These are phyloP conservation scores for Dufourea novaeangliae DNA, from an alignment of 1,140 invertebrate genomes.

Conservation along the genomic window DNA sequence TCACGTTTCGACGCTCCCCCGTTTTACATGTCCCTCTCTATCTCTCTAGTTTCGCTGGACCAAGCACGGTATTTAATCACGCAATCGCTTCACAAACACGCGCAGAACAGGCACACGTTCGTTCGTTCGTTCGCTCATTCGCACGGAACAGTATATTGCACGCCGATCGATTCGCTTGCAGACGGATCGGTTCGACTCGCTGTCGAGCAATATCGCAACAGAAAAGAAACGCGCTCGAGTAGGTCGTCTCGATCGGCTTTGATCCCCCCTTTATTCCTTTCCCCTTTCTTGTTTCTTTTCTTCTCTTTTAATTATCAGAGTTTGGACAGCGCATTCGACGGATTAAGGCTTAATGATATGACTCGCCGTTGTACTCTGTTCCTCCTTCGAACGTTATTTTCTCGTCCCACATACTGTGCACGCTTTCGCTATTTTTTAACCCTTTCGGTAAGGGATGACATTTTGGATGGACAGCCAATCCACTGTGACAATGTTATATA, in stretches of 20 bases:
- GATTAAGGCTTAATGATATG: conserved; percentile 72
- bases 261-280: conserved; percentile 52
- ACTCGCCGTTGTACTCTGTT: conserved; percentile 65
- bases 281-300: neutral
- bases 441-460: no score
- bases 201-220: conserved; percentile 58
- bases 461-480: no score
- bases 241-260: conserved; percentile 53
- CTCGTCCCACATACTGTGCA: conserved; percentile 1
- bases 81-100: conserved; percentile 1
- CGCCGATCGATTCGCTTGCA: neutral
- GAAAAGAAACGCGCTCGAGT: conserved; percentile 39
- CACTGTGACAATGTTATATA: no score
- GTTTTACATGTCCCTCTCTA: conserved; percentile 19
- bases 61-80: neutral
- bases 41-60: conserved; percentile 8
- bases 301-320: conserved; percentile 22
- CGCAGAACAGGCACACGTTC: neutral
- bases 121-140: conserved; percentile 14
- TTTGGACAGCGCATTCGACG: conserved; percentile 63
- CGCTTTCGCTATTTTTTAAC: neutral
- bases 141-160: neutral
- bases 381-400: conserved; percentile 14
- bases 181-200: conserved; percentile 17
- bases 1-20: conserved; percentile 22